Base-by-base conservation (phyloP, 2,888 invertebrate species). In the Tetanocera ferruginea region DNA sequence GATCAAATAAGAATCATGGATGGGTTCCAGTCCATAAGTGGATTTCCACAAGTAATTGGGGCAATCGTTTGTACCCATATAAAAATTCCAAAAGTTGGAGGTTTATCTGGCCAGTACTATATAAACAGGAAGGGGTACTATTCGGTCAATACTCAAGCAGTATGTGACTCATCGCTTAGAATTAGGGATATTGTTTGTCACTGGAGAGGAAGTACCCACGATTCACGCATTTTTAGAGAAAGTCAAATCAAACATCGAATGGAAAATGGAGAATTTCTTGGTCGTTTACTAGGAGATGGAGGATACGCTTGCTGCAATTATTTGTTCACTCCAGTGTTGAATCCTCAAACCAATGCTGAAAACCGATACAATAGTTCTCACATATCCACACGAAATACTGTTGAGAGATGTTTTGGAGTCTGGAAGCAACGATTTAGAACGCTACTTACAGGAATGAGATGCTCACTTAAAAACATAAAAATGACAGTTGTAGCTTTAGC, bases 401-500 rank as follows among this genome's bases (percentile, higher is more conserved):
- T 37, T 8, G 34, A 43, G 67, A 67, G 43, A 11, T 67, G 67
- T 34, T 67, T 43, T n/a, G 43, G 37, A 34, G 67, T 67, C 17
- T 67, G 67, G 67, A 43, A 67, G 43, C 43, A 43, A 43, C 5
- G 43, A 43, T 67, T 67, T 6, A 11, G 67, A 31, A 31, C 31
- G 19, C 43, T 67, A 31, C 67, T 43, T 2, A n/a, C 28, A 17
- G 67, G 37, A 2, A 67, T 67, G 43, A n/a, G 31, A 43, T 17
- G 28, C 5, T 34, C 67, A 14, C 55, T 77, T 19, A 0, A 19
- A 52, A 71, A 77, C 23, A 55, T 28, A 8, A 71, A 77, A 28
- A 19, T 28, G 0, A 1, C 66, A 55, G 66, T 77, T 19, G 57
- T 77, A 4, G 72, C 72, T 49, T n/a, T 76, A 60, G 60, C 70